A percentile compares a stretch with the other conserved stretches of the same genome.
These are phyloP conservation scores for Tipula vernalis DNA, from an alignment of 2,888 invertebrate species.

Conservation along the genomic window DNA sequence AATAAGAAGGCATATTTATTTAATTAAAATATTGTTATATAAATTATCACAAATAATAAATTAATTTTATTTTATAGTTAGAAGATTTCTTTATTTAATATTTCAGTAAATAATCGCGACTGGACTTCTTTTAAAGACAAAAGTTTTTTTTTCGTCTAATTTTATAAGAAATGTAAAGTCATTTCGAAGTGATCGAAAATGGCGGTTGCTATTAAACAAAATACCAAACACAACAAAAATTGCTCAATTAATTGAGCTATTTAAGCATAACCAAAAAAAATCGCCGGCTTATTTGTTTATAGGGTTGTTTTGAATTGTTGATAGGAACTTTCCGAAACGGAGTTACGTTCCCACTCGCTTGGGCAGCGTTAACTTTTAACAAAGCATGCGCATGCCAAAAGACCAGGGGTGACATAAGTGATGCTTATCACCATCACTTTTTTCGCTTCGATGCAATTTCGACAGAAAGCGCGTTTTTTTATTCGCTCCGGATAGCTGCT, in stretches of 20 bases:
- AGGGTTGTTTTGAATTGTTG: too few species aligned
- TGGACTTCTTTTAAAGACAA: neutral
- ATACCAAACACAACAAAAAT: neutral
- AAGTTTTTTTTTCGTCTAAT: neutral
- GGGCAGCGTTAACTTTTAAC: too few species aligned
- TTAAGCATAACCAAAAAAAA: neutral
- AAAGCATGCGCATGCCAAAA: too few species aligned
- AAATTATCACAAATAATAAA: neutral
- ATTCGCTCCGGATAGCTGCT: too few species aligned
- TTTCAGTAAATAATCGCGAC: neutral
- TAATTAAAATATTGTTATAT: neutral
- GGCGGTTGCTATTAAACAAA: neutral
- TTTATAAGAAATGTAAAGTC: constrained; percentile 6
- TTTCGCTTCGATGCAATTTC: too few species aligned
- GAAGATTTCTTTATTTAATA: neutral
- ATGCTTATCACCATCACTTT: too few species aligned
- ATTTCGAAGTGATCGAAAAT: constrained; percentile 8
- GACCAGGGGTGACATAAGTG: too few species aligned
- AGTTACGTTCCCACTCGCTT: too few species aligned
- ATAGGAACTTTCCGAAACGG: too few species aligned
- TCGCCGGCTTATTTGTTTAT: too few species aligned
- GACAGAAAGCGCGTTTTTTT: too few species aligned
- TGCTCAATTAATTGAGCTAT: neutral
- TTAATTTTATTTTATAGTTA: neutral
- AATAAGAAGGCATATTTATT: neutral